Percentiles rank a stretch among this genome's conserved stretches.
phyloP scores from a whole-genome alignment of 2,797 vertebrate species.

The Semotilus atromaculatus region DNA sequence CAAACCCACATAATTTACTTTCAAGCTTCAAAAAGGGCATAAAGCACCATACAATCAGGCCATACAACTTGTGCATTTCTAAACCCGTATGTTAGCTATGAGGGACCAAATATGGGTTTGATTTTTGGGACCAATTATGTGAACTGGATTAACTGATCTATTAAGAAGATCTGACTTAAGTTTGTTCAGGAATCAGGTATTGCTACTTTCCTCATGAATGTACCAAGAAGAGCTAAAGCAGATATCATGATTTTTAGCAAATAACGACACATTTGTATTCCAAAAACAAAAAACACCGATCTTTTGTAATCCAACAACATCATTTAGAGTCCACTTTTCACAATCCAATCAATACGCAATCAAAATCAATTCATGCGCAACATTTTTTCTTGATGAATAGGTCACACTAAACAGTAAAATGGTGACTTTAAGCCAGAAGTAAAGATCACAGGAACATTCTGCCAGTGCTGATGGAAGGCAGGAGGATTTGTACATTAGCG shows the following conservation, averaged over 20 bases:
- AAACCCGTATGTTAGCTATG: neutral
- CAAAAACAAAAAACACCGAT: neutral
- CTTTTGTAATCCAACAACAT: neutral
- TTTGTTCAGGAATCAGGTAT: neutral
- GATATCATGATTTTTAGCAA: neutral
- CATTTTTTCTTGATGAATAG: neutral
- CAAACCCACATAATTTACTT: neutral
- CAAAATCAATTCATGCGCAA: neutral
- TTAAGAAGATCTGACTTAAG: neutral
- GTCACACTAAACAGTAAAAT: neutral
- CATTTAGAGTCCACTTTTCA: neutral
- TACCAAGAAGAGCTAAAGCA: neutral
- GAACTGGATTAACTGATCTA: neutral
- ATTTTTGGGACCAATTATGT: neutral
- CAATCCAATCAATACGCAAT: neutral
- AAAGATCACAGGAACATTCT: constrained; percentile 14
- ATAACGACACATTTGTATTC: neutral
- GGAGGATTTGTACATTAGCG: constrained; percentile 21
- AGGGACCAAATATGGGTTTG: too few relatives aligned
- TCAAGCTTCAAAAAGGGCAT: neutral
- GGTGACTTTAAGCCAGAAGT: neutral
- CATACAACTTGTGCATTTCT: neutral
- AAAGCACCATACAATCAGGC: neutral
- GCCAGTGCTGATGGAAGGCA: constrained; percentile 16
- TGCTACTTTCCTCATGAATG: neutral